Evolutionary conservation across 2,888 invertebrate genomes (phyloP), one percentile per base, ranked within the genome.

Genomic region (Branchipolynoe longqiensis): DNA sequence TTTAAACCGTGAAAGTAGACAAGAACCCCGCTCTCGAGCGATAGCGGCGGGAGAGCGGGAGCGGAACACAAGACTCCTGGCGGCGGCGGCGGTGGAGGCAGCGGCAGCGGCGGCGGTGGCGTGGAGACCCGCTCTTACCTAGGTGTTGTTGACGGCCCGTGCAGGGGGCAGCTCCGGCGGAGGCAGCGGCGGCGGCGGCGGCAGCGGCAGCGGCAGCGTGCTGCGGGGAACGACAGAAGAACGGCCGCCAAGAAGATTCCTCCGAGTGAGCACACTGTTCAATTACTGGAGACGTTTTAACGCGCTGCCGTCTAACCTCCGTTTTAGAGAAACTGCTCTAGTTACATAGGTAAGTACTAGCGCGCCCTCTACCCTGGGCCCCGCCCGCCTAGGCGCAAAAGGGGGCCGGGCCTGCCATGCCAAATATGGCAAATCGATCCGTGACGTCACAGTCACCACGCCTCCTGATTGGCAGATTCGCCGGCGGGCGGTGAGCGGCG

Each of bases 361-460:
- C 33, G 36, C 69, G 22, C 12, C 69, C n/a, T 69, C 69, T 33
- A 69, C 69, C 36, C 69, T 38, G 12, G 69, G 62, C 62, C 69
- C 69, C 38, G 36, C 69, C 33, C 12, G 69, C 36, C 69, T 69
- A 69, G 22, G 38, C 18, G 36, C 22, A 69, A n/a, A n/a, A n/a
- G n/a, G 69, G 62, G 69, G 69, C 69, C 38, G 14, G 69, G 69
- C 69, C 38, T 38, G 38, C n/a, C 69, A 69, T 69, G 69, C 69
- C 69, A 69, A 69, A 69, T 69, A 69, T 69, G 69, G 69, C 69
- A 69, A 69, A 69, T 69, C 36, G 69, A 69, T 69, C 69, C 69
- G 38, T 69, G 69, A 69, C 69, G 69, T 69, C 69, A 69, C 69
- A n/a, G 69, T 69, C 69, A 69, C 69, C 69, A 69, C 69, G 69